Conservation (phyloP, 2,797 vertebrate species). For the Valencia hispanica region DNA sequence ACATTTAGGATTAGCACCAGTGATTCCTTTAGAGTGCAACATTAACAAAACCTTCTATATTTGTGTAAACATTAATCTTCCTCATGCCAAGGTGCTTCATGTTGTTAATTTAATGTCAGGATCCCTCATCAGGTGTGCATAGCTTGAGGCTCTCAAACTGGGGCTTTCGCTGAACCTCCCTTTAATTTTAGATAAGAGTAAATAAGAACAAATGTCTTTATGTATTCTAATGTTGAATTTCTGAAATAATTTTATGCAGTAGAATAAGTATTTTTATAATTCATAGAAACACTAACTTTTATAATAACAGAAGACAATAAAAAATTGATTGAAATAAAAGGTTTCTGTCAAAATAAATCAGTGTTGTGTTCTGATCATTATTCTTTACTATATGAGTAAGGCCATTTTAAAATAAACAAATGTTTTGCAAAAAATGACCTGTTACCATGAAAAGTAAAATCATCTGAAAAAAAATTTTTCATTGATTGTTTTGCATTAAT, state of each 20-base stretch:
- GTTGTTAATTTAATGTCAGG: neutral
- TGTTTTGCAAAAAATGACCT: slow-evolving; percentile 18
- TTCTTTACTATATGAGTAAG: slow-evolving; percentile 32
- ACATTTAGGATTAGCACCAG: neutral
- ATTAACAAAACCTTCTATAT: neutral
- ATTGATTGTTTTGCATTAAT: slow-evolving; percentile 6
- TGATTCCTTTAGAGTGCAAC: neutral
- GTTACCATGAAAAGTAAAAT: slow-evolving; percentile 3
- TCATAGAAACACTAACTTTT: neutral
- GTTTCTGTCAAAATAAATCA: neutral
- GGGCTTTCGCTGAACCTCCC: neutral
- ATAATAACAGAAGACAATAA: neutral
- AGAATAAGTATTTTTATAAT: neutral
- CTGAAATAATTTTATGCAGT: no score
- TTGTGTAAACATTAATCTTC: neutral
- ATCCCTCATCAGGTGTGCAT: neutral
- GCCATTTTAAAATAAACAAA: slow-evolving; percentile 32
- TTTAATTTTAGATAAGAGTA: neutral
- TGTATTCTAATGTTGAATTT: neutral
- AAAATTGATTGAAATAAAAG: neutral
- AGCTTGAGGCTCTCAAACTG: neutral
- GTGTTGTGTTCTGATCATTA: no score
- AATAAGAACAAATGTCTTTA: neutral
- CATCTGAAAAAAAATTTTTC: slow-evolving; percentile 11
- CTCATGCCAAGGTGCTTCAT: neutral